Evolutionary conservation across 1,140 invertebrate species (phyloP).

Genomic region (Ruditapes philippinarum): DNA sequence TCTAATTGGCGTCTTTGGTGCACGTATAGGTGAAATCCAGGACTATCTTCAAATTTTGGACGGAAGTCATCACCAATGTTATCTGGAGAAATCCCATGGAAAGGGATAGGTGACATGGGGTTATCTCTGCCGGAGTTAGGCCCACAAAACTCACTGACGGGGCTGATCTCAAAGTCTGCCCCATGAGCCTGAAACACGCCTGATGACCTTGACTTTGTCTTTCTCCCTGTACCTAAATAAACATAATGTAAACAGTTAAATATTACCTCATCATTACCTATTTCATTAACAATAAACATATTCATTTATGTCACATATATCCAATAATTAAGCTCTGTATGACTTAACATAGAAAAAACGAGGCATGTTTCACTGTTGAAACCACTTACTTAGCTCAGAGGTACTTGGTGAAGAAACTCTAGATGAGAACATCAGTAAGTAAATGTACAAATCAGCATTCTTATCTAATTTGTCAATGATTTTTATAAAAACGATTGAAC

Average conservation of each 20-base stretch:
- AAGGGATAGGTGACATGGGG: slow-evolving; percentile 53
- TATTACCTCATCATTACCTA: too few species aligned
- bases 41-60: slow-evolving; percentile 63
- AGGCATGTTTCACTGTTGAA: too few species aligned
- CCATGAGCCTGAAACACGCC: slow-evolving; percentile 44
- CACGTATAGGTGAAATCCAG: slow-evolving; percentile 59
- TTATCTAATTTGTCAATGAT: too few species aligned
- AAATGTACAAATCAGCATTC: too few species aligned
- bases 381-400: too few species aligned
- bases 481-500: too few species aligned
- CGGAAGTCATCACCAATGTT: slow-evolving; percentile 8
- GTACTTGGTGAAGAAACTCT: too few species aligned
- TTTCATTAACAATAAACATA: too few species aligned
- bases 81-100: slow-evolving; percentile 20
- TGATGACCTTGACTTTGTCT: slow-evolving; percentile 15
- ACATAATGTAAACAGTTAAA: neutral
- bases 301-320: too few species aligned
- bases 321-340: too few species aligned
- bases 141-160: neutral
- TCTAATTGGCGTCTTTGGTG: slow-evolving; percentile 52
- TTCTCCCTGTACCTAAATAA: slow-evolving; percentile 13
- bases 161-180: slow-evolving; percentile 46
- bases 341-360: too few species aligned
- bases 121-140: neutral
- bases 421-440: too few species aligned